These are phyloP conservation scores for Riparia riparia DNA, from an alignment of 2,113 vertebrate genomes.

Conservation along the genomic window DNA sequence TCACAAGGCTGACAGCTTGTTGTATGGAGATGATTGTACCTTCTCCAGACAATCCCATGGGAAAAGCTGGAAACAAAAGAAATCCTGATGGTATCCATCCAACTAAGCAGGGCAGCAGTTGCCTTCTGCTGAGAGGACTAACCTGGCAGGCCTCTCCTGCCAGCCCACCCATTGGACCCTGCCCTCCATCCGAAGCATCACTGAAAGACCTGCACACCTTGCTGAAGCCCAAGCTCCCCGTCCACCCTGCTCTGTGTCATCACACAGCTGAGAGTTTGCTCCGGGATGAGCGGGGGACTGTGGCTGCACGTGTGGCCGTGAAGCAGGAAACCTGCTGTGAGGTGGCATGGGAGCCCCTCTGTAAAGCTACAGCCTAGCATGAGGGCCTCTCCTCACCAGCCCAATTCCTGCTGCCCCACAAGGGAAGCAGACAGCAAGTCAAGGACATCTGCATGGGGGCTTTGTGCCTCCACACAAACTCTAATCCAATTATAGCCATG, in stretches of 20 bases:
- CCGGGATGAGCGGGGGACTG: neutral
- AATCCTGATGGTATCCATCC: neutral
- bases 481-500: constrained; percentile 51
- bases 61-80: neutral
- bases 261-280: neutral
- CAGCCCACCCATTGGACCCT: neutral
- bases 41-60: constrained; percentile 10
- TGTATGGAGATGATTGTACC: neutral
- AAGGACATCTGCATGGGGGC: constrained; percentile 20
- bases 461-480: constrained; percentile 1
- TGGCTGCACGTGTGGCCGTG: fast-evolving
- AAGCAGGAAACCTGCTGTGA: neutral
- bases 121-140: neutral
- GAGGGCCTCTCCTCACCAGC: neutral
- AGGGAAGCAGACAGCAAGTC: neutral
- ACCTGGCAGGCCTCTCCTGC: neutral
- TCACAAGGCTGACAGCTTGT: constrained; percentile 39
- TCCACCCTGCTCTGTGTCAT: fast-evolving
- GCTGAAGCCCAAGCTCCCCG: fast-evolving
- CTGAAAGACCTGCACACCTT: neutral
- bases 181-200: neutral
- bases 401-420: neutral
- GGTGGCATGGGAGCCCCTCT: fast-evolving
- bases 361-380: neutral
- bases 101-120: neutral